Evolutionary conservation across 2,797 vertebrate species (phyloP).

Genomic region (Luscinia megarhynchos): DNA sequence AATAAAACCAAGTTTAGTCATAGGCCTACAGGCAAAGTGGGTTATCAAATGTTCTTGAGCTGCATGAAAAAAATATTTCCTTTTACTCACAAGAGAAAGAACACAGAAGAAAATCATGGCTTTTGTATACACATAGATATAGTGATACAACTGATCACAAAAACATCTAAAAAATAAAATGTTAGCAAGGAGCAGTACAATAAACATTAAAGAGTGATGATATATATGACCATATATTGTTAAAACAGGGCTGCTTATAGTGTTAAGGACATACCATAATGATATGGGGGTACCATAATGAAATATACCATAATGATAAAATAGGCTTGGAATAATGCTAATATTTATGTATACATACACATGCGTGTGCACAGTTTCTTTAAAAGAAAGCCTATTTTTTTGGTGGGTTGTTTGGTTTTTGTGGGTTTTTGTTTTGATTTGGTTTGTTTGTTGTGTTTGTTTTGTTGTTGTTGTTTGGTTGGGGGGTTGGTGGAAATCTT

Average conservation of each 20-base stretch:
- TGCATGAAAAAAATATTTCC: not conserved
- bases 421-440: not conserved
- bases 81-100: not conserved
- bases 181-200: not conserved
- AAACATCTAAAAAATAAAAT: not conserved
- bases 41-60: not conserved
- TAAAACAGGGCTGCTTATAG: not conserved
- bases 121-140: not conserved
- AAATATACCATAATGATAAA: not conserved
- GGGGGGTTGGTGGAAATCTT: not conserved
- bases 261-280: not conserved
- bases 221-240: not conserved
- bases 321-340: not conserved
- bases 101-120: not conserved
- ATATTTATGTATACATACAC: not conserved
- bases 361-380: not conserved
- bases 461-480: not conserved
- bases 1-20: constrained; percentile 26
- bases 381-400: not conserved
- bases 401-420: not conserved
- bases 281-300: no score
- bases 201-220: not conserved
- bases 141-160: not conserved
- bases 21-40: not conserved
- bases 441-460: not conserved